phyloP scores from a whole-genome alignment of 2,797 vertebrate genomes.

The Hippocampus kuda region DNA sequence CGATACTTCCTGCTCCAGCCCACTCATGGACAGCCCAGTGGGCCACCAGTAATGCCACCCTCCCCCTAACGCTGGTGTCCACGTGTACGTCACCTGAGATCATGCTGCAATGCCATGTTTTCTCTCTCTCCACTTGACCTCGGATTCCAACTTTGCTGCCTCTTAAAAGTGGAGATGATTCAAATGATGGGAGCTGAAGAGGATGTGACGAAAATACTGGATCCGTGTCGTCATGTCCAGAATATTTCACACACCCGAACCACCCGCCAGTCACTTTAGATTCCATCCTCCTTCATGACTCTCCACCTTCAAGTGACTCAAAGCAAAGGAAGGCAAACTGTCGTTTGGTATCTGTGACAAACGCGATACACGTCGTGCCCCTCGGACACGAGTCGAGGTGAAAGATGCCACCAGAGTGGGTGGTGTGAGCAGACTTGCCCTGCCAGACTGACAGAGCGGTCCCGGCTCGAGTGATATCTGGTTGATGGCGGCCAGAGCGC shows the following conservation, averaged over 20 bases:
- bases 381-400: constrained; percentile 41
- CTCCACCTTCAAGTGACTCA: constrained; percentile 23
- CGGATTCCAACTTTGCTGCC: constrained; percentile 51
- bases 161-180: constrained; percentile 36
- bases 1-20: constrained; percentile 63
- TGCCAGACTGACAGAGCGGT: constrained; percentile 47
- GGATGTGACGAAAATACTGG: constrained; percentile 12
- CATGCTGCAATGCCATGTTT: constrained; percentile 51
- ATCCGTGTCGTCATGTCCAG: constrained; percentile 20
- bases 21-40: constrained; percentile 71
- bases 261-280: neutral
- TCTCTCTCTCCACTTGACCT: constrained; percentile 45
- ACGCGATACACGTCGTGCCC: constrained; percentile 18
- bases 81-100: constrained; percentile 41
- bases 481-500: constrained; percentile 29
- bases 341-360: neutral
- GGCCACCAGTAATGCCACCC: constrained; percentile 70
- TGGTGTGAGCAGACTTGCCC: constrained; percentile 56
- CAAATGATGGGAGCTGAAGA: constrained; percentile 18
- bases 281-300: constrained; percentile 25
- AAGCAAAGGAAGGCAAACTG: constrained; percentile 3
- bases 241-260: constrained; percentile 11
- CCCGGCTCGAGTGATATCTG: constrained; percentile 47
- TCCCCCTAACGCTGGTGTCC: constrained; percentile 28
- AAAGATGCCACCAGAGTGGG: constrained; percentile 52